A percentile compares a stretch with the other conserved stretches of the same genome.
phyloP scores from a whole-genome alignment of 2,888 invertebrate genomes.

The Chrysodeixis includens region DNA sequence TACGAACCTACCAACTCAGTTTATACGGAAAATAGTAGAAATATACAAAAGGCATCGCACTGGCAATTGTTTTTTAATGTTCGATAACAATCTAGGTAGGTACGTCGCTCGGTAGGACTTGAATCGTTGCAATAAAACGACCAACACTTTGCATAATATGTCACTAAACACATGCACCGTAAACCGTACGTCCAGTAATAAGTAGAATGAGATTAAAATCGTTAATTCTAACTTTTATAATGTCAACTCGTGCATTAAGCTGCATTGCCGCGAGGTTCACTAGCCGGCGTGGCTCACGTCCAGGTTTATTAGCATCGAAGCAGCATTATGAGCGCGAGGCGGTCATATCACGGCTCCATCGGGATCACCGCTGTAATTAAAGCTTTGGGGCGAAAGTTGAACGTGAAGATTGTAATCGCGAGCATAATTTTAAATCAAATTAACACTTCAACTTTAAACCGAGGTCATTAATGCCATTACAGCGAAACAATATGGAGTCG shows the following conservation, averaged over 20 bases:
- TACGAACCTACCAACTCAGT: conserved; percentile 39
- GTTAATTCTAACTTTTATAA: conserved; percentile 75
- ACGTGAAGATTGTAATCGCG: conserved; percentile 85
- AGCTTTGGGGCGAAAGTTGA: conserved; percentile 85
- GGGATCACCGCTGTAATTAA: conserved; percentile 83
- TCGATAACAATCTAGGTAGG: conserved; percentile 53
- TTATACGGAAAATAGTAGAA: conserved; percentile 34
- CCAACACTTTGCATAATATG: conserved; percentile 72
- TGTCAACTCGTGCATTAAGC: conserved; percentile 72
- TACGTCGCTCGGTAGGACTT: conserved; percentile 34
- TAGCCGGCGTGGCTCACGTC: conserved; percentile 63
- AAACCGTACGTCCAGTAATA: conserved; percentile 64
- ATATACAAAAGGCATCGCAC: conserved; percentile 49
- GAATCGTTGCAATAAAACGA: conserved; percentile 57
- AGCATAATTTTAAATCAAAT: conserved; percentile 89
- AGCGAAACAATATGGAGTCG: conserved; percentile 88
- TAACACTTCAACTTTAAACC: conserved; percentile 89
- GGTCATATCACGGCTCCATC: conserved; percentile 78
- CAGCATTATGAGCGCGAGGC: conserved; percentile 64
- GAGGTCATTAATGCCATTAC: conserved; percentile 88
- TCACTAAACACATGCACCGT: conserved; percentile 67
- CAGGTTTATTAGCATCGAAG: conserved; percentile 67
- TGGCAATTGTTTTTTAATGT: conserved; percentile 54
- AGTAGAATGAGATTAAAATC: conserved; percentile 70
- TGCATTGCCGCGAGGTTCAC: conserved; percentile 72